Evolutionary conservation across 2,888 invertebrate species (phyloP).

Genomic region (Hydrotaea diabolus): DNA sequence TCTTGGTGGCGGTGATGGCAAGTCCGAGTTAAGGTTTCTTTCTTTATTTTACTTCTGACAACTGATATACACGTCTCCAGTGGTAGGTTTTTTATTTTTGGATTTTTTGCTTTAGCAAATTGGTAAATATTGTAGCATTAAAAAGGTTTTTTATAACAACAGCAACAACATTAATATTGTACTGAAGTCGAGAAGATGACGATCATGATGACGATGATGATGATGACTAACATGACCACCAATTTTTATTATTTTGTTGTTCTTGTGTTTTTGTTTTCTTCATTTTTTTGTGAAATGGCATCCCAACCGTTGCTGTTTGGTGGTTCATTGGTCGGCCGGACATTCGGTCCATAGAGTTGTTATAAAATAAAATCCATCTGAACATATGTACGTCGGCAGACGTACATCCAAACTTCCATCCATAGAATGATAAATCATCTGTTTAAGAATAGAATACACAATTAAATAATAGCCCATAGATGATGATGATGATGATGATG

Average conservation of each 20-base stretch:
- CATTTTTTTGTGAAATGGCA: constrained; percentile 30
- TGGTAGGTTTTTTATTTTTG: not conserved
- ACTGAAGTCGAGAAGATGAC: not conserved
- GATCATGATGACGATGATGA: not conserved
- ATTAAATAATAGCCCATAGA: constrained; percentile 56
- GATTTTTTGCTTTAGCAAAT: constrained; percentile 39
- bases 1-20: constrained; percentile 19
- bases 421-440: constrained; percentile 52
- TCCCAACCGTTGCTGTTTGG: not conserved
- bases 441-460: constrained; percentile 48
- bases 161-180: not conserved
- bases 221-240: constrained; percentile 51
- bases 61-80: constrained; percentile 37
- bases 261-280: not conserved
- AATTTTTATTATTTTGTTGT: constrained; percentile 41
- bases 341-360: not conserved
- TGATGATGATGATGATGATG: constrained; percentile 38
- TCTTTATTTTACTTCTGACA: constrained; percentile 31
- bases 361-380: constrained; percentile 20
- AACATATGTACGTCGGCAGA: not conserved
- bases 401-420: not conserved
- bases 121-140: constrained; percentile 43
- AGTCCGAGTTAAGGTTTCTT: constrained; percentile 1
- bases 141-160: constrained; percentile 36
- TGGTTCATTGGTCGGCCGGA: not conserved